Conservation (phyloP, 2,888 invertebrate genomes). For the Andrena marginata region DNA sequence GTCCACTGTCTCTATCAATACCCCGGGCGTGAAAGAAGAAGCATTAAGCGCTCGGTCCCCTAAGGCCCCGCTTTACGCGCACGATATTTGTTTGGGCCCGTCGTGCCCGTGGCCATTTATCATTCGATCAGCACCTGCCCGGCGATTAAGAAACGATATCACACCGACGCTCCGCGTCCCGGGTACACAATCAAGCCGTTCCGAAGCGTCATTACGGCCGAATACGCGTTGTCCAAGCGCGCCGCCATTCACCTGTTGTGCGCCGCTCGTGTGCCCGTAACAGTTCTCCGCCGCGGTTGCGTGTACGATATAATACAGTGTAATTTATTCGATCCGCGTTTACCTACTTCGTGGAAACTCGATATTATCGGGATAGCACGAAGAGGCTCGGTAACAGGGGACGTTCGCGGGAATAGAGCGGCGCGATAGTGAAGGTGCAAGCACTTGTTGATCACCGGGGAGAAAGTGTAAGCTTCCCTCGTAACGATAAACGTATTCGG, state of each 20-base stretch:
- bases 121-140: slow-evolving; percentile 52
- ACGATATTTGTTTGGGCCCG: slow-evolving; percentile 15
- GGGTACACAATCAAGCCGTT: slow-evolving; percentile 10
- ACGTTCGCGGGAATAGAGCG: no score
- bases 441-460: no score
- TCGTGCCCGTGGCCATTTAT: slow-evolving; percentile 37
- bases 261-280: not conserved
- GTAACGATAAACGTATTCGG: no score
- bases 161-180: not conserved
- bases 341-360: slow-evolving; percentile 25
- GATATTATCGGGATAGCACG: slow-evolving; percentile 8
- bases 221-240: slow-evolving; percentile 10
- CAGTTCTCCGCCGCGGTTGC: slow-evolving; percentile 5
- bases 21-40: slow-evolving; percentile 2
- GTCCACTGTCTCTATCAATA: slow-evolving; percentile 7
- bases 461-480: no score
- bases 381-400: not conserved
- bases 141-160: slow-evolving; percentile 37
- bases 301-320: not conserved
- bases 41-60: not conserved
- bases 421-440: no score
- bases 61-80: slow-evolving; percentile 9
- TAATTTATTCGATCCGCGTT: slow-evolving; percentile 20
- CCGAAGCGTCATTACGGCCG: not conserved
- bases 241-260: slow-evolving; percentile 22